These are phyloP conservation scores for Poeciliopsis prolifica DNA, from an alignment of 2,113 vertebrate species.

Conservation along the genomic window DNA sequence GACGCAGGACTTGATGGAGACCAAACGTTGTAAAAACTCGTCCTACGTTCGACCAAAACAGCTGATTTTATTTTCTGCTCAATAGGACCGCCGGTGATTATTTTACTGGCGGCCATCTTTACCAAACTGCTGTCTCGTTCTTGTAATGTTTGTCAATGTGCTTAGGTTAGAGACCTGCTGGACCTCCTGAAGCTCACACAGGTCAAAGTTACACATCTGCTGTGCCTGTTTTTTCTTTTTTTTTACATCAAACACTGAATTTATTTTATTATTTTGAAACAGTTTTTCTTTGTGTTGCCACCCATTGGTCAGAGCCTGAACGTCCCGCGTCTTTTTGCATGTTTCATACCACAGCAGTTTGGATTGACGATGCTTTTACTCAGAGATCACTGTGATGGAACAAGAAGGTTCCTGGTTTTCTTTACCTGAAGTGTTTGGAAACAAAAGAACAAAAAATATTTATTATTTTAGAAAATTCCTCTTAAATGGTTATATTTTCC, in stretches of 20 bases:
- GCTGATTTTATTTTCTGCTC: not conserved
- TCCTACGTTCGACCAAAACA: not conserved
- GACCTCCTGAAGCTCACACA: slow-evolving; percentile 27
- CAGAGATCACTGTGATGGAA: slow-evolving; percentile 1
- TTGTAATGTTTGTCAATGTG: slow-evolving; percentile 55
- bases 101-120: slow-evolving; percentile 29
- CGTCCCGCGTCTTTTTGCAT: slow-evolving; percentile 10
- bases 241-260: slow-evolving; percentile 66
- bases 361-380: not conserved
- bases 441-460: too few species aligned
- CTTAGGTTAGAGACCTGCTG: slow-evolving; percentile 48
- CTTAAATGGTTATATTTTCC: not conserved
- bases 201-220: slow-evolving; percentile 57
- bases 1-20: slow-evolving; percentile 21
- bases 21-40: slow-evolving; percentile 17
- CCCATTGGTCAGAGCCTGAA: slow-evolving; percentile 24
- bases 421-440: not conserved
- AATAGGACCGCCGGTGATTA: not conserved
- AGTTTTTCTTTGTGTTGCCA: slow-evolving; percentile 50
- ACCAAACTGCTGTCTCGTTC: slow-evolving; percentile 59
- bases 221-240: slow-evolving; percentile 55
- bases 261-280: slow-evolving; percentile 10
- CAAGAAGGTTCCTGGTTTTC: not conserved
- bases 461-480: not conserved
- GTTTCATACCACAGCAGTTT: slow-evolving; percentile 1